Base-by-base conservation (phyloP, 2,888 invertebrate species). In the Steinernema carpocapsae region DNA sequence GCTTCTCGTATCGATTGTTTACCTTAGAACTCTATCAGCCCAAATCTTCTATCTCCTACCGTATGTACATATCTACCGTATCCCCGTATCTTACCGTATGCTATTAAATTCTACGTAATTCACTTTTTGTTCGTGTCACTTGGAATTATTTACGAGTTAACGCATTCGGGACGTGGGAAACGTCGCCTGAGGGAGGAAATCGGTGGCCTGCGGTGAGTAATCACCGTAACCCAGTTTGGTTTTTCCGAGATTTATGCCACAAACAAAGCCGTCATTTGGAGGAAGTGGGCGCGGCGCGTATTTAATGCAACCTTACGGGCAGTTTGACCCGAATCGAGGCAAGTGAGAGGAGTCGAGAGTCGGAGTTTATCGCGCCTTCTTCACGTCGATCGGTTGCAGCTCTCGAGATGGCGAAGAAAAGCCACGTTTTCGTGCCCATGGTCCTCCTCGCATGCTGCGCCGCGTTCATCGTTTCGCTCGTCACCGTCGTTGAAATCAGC, bases 231-330 rank as follows among this genome's bases (percentile, higher is more conserved):
- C 48, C 48, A 48, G 48, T 48, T 48, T 48, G 48, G 14, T 17
- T 48, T 48, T 48, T 56, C 37, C 26, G 56, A 56, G 56, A 56
- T 56, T 56, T 56, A 56, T 56, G 26, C 48, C 56, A 26, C 26
- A 26, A 19, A 56, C 26, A 56, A 56, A 56, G 22, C 56, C 14
- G 56, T 19, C 48, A 48, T 48, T 48, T 7, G 19, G 19, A 48
- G 48, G 48, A 48, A 48, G 17, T 48, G n/a, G 48, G 48, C 37
- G 37, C 37, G 37, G 37, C 37, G 37, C 37, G 37, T 37, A 37
- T 37, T 37, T 37, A 37, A 37, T 37, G 37, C 37, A 37, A 37
- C 37, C 10, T 37, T 37, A 37, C 37, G 37, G 37, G 37, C 37
- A 37, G 10, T 37, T 37, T 37, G 37, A 37, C 37, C 37, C 37